Evolutionary conservation across 2,113 vertebrate species (phyloP), one percentile per base, ranked within the genome.

Genomic region (Zapornia atra): DNA sequence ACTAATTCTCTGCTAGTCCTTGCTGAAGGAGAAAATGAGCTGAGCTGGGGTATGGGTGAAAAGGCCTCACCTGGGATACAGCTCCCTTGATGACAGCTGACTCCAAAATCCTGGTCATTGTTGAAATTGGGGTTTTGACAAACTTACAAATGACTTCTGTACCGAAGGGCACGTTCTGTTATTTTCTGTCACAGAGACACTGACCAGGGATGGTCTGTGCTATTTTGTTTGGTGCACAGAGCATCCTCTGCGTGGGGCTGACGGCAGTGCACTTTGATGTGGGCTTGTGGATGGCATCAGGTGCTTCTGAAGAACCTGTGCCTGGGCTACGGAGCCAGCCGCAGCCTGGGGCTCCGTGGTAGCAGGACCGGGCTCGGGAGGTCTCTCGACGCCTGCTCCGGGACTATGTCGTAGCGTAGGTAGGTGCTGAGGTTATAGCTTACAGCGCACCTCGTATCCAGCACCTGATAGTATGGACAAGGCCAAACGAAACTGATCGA

Each of bases 211-310:
- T 5, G 20, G 33, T 10, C 28, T 4, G 38, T 17, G 4, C 24
- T 16, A 0, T 15, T 51, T 34, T 38, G 51, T 36, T 65, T 6
- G 1, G 38, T 6, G 34, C 6, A 6, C 20, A 5, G 25, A 3
- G 1, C 2, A 21, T 4, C 28, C 28, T 2, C 25, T 28, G 10
- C 2, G 36, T 2, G 50, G 24, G 5, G 56, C 4, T 14, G 46
- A 8, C 28, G 5, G 3, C 5, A 25, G 9, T 15, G 16, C 38
- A 0, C 15, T 29, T 0, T 3, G 34, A 4, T 8, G 16, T 0
- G 3, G n/a, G 14, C 33, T 46, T 12, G 2, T 4, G 3, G 53
- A 29, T 12, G 91, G 18, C 13, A 5, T 4, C 17, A 18, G 44
- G 44, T 18, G 17, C 44, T 46, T 46, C 44, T 46, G 44, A 46